These are phyloP conservation scores for Philhelius pedissequus DNA, from an alignment of 2,888 invertebrate genomes.

Conservation along the genomic window DNA sequence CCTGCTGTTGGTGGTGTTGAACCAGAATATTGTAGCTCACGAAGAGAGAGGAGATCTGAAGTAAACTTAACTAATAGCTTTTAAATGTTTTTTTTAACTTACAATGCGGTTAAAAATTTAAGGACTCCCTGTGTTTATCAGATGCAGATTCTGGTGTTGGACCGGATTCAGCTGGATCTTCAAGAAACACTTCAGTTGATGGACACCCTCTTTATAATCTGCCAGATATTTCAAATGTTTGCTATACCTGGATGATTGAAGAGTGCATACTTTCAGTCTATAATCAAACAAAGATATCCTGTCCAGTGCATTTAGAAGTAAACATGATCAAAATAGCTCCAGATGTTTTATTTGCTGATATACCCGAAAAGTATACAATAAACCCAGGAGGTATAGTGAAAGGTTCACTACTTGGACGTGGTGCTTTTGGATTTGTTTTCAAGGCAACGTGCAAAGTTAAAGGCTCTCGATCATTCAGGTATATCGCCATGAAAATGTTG, in stretches of 20 bases:
- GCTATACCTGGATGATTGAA: constrained; percentile 94
- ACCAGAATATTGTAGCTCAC: constrained; percentile 63
- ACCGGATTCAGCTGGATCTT: constrained; percentile 88
- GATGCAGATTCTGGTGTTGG: constrained; percentile 94
- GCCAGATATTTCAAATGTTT: constrained; percentile 77
- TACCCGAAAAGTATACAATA: constrained; percentile 89
- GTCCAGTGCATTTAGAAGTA: constrained; percentile 89
- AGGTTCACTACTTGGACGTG: constrained; percentile 91
- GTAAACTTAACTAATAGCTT: constrained; percentile 30
- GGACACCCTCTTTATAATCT: constrained; percentile 82
- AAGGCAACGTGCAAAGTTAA: constrained; percentile 85
- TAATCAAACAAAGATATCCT: constrained; percentile 84
- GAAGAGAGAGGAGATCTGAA: constrained; percentile 73
- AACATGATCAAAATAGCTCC: constrained; percentile 91
- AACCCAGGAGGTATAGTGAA: constrained; percentile 89
- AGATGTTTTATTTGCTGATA: constrained; percentile 94
- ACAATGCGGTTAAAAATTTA: neutral
- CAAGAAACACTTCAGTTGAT: constrained; percentile 90
- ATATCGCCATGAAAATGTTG: constrained; percentile 96
- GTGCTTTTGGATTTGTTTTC: constrained; percentile 98
- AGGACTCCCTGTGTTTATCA: constrained; percentile 85
- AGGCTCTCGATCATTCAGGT: constrained; percentile 81
- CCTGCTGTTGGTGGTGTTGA: constrained; percentile 39
- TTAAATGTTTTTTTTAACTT: neutral
- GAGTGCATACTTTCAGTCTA: constrained; percentile 95